Conservation (phyloP, 2,113 vertebrate species). For the Eudyptes chrysolophus region DNA sequence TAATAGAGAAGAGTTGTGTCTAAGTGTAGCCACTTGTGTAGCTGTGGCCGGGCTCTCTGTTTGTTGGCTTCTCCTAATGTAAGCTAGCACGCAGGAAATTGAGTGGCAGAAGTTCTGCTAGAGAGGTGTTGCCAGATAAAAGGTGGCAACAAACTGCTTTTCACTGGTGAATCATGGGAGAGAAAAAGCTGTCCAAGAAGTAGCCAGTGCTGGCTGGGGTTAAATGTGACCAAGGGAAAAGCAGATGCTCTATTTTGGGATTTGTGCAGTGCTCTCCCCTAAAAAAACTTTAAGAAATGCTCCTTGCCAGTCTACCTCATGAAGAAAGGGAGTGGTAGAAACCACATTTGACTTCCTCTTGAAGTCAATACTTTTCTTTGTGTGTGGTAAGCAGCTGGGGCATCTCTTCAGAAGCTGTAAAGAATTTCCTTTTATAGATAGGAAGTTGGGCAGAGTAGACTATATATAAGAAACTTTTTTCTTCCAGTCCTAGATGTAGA, state of each 20-base stretch:
- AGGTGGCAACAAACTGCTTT: background rate
- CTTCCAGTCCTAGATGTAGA: background rate
- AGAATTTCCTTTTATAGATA: background rate
- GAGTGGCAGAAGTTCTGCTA: background rate
- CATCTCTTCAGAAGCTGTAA: background rate
- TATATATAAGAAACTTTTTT: background rate
- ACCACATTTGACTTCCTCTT: background rate
- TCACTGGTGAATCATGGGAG: background rate
- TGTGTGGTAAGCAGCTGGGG: background rate
- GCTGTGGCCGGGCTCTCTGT: background rate
- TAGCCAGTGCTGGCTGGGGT: background rate
- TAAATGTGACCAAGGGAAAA: background rate
- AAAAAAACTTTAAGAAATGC: background rate
- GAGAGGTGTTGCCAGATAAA: background rate
- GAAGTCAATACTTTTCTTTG: background rate
- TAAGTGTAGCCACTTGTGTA: background rate
- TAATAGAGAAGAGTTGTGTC: background rate
- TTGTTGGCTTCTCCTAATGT: background rate
- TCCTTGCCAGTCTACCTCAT: background rate
- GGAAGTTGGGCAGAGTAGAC: background rate
- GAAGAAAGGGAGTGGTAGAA: background rate
- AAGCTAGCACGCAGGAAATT: background rate
- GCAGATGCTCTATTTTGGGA: background rate
- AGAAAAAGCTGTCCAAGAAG: background rate
- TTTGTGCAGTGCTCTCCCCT: background rate